These are phyloP conservation scores for Clinocottus analis DNA, from an alignment of 2,113 vertebrate genomes.

Conservation along the genomic window DNA sequence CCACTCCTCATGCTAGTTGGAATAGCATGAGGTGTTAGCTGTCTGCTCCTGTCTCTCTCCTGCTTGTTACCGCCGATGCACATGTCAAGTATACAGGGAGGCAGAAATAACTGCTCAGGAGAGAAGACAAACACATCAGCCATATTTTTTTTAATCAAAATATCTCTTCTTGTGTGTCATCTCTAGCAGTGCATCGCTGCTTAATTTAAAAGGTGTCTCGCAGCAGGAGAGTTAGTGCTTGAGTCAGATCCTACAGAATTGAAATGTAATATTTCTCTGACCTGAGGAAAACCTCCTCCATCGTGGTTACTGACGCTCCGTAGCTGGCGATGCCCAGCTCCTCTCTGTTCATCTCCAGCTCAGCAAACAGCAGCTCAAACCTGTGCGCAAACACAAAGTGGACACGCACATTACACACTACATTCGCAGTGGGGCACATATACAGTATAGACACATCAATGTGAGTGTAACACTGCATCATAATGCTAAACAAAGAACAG, in stretches of 20 bases:
- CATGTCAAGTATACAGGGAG: neutral
- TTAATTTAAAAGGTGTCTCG: neutral
- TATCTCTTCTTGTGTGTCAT: neutral
- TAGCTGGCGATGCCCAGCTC: slow-evolving; percentile 97
- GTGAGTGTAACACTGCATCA: neutral
- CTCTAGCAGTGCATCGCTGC: neutral
- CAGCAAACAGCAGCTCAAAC: slow-evolving; percentile 94
- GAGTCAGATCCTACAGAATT: neutral
- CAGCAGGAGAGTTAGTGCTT: neutral
- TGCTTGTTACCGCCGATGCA: slow-evolving; percentile 45
- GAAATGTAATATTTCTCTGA: slow-evolving; percentile 55
- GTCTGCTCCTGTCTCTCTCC: too few relatives aligned
- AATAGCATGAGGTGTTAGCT: neutral
- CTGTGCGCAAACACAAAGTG: slow-evolving; percentile 80
- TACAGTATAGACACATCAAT: too few relatives aligned
- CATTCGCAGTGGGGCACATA: neutral
- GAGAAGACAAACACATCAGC: neutral
- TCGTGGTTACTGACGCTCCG: slow-evolving; percentile 95
- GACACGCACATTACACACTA: neutral
- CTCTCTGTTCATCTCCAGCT: slow-evolving; percentile 94
- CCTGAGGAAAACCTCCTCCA: slow-evolving; percentile 99
- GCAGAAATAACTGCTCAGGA: slow-evolving; percentile 5
- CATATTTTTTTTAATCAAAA: neutral
- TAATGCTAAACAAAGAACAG: too few relatives aligned
- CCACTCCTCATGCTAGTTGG: neutral